phyloP scores from a whole-genome alignment of 2,113 vertebrate genomes.

The Cheilinus undulatus region DNA sequence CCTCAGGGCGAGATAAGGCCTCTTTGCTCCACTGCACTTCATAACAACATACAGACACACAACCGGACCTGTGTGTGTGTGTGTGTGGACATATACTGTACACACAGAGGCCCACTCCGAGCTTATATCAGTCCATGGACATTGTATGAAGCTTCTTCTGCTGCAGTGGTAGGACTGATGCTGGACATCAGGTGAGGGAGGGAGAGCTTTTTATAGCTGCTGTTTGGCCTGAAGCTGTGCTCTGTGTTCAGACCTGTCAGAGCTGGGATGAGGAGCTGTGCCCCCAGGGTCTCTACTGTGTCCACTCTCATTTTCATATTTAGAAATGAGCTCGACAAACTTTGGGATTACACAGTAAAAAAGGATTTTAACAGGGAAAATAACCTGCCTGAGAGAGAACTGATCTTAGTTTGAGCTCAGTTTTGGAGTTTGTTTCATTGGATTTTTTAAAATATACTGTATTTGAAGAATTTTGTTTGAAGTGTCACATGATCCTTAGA shows the following conservation, averaged over 20 bases:
- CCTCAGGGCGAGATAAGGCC: constrained; percentile 64
- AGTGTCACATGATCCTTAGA: no score
- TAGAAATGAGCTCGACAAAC: background rate
- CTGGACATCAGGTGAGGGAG: constrained; percentile 44
- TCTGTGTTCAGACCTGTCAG: constrained; percentile 33
- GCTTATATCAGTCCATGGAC: constrained; percentile 54
- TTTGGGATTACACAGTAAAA: background rate
- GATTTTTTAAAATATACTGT: no score
- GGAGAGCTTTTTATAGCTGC: constrained; percentile 45
- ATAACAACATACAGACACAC: constrained; percentile 64
- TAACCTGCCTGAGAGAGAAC: background rate
- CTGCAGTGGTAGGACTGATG: constrained; percentile 40
- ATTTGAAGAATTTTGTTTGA: no score
- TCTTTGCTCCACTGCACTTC: constrained; percentile 72
- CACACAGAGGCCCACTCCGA: constrained; percentile 44
- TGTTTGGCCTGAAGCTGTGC: constrained; percentile 40
- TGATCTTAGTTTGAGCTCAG: background rate
- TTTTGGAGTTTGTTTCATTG: no score
- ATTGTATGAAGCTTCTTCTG: constrained; percentile 63
- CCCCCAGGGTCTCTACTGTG: constrained; percentile 4
- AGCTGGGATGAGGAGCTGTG: background rate
- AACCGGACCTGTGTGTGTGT: constrained; percentile 33
- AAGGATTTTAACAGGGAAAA: background rate
- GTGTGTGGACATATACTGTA: constrained; percentile 25
- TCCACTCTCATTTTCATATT: constrained; percentile 20